These are phyloP conservation scores for Chironomus striatipennis DNA, from an alignment of 1,140 invertebrate genomes.

Conservation along the genomic window DNA sequence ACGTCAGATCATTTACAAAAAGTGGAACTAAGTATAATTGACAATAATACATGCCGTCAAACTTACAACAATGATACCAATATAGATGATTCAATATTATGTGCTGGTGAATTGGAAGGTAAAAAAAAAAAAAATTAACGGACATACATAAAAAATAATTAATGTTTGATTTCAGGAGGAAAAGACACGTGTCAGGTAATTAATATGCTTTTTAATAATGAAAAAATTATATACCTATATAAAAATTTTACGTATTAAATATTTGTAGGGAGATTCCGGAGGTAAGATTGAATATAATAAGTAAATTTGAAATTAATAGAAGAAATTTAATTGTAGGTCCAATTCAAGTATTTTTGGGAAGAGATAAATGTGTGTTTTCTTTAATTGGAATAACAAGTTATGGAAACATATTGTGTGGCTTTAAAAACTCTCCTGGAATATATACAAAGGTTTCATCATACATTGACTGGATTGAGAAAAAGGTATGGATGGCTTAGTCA, in stretches of 20 bases:
- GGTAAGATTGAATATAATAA: too few relatives aligned
- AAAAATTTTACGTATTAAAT: too few relatives aligned
- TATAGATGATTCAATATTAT: neutral
- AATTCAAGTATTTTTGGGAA: constrained; percentile 40
- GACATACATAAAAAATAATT: too few relatives aligned
- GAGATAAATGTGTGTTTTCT: constrained; percentile 39
- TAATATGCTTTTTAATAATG: too few relatives aligned
- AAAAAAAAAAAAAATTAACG: too few relatives aligned
- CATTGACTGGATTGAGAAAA: constrained; percentile 48
- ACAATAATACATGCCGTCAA: constrained; percentile 45
- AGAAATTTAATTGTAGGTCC: constrained; percentile 51
- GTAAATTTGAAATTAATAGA: too few relatives aligned
- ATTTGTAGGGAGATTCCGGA: too few relatives aligned
- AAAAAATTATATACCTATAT: too few relatives aligned
- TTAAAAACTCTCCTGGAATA: constrained; percentile 47
- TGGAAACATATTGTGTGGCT: constrained; percentile 55
- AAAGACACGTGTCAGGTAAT: neutral
- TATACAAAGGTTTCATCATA: constrained; percentile 57
- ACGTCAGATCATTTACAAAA: constrained; percentile 54
- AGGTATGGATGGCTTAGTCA: too few relatives aligned
- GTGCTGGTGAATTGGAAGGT: neutral
- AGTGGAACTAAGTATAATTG: constrained; percentile 51
- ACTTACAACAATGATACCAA: constrained; percentile 41
- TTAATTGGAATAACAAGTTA: constrained; percentile 62
- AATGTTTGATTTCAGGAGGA: neutral